These are phyloP conservation scores for Noctua janthe DNA, from an alignment of 2,888 invertebrate species.

Conservation along the genomic window DNA sequence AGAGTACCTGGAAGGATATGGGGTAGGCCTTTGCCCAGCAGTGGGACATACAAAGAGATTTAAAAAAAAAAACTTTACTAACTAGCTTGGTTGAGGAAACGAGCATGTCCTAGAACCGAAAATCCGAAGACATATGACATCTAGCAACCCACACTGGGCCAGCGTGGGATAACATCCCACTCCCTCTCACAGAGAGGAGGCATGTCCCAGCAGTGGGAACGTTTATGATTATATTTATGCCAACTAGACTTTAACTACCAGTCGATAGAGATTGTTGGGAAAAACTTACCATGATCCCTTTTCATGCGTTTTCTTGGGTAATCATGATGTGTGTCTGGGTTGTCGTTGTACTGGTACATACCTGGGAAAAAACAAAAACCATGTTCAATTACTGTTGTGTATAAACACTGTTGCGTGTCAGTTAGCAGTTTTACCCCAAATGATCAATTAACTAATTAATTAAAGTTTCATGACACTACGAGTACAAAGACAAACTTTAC, in stretches of 20 bases:
- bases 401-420: neutral
- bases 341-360: constrained; percentile 52
- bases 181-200: no score
- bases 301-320: constrained; percentile 17
- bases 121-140: neutral
- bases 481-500: constrained; percentile 22
- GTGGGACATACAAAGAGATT: no score
- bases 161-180: neutral
- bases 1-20: no score
- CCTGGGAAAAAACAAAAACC: constrained; percentile 48
- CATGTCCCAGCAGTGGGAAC: neutral
- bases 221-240: neutral
- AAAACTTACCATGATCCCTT: constrained; percentile 37
- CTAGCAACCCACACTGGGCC: neutral
- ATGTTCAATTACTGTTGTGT: constrained; percentile 8
- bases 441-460: constrained; percentile 37
- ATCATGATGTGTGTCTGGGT: constrained; percentile 1
- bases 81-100: neutral
- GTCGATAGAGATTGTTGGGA: neutral
- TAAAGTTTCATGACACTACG: constrained; percentile 28
- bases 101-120: neutral
- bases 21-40: no score
- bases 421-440: constrained; percentile 10
- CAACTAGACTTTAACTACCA: constrained; percentile 1
- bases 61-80: neutral